Evolutionary conservation across 2,888 invertebrate genomes (phyloP), one percentile per base, ranked within the genome.

Genomic region (Drosophila trichaetosa): DNA sequence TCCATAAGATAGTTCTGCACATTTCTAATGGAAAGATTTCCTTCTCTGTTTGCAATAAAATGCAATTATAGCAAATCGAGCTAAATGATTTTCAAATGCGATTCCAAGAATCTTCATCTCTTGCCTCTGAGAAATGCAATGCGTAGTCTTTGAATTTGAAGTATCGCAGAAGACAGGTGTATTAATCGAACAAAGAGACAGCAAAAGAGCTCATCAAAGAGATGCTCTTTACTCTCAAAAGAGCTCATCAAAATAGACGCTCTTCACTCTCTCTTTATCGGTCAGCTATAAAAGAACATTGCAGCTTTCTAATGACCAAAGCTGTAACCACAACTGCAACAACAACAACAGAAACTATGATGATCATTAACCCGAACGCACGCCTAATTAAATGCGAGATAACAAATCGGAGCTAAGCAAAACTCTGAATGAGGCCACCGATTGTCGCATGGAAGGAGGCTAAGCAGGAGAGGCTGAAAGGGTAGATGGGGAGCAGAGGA

Each of bases 321-420:
- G 82, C 62, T 76, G 79, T 69, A 76, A 71, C 61, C 63, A 73
- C 70, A 56, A 52, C 24, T 48, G 40, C 52, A 54, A 21, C 66
- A 64, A 46, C 36, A 33, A 33, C 33, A 33, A 11, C 33, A 33
- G 31, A 0, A 10, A 0, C 33, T 65, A 46, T 42, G 53, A 73
- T 71, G 74, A 81, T 80, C 76, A 83, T 73, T 73, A 71, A 46
- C 70, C 24, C 69, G 78, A 86, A 83, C 77, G 83, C 87, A 85
- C 78, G 89, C 72, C 87, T 87, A 88, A 86, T 86, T 86, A 88
- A 83, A 83, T 83, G 74, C 75, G 10, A 83, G 84, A 85, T 85
- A 79, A 75, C 81, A 77, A 75, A 79, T 80, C 70, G 70, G 36
- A 75, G 58, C 56, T 59, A 34, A 54, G 54, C 78, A 57, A 58